Evolutionary conservation across 92 coral and sea anemone genomes (phyloP), one percentile per base, ranked within the genome.

Genomic region (Chrysogorgia sp.): DNA sequence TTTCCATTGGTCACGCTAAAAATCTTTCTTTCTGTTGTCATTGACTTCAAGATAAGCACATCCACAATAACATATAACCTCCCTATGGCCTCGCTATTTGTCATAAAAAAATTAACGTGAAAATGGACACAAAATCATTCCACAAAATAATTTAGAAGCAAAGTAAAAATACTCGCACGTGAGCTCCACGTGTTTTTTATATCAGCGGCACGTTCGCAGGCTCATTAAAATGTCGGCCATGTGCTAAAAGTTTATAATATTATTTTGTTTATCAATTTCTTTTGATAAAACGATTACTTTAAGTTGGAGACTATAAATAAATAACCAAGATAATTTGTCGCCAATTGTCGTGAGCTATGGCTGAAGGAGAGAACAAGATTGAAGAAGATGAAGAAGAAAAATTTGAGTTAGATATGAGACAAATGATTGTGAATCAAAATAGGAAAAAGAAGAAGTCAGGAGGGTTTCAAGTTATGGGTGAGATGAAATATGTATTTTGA

Each of bases 391-490:
- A 59, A 41, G 85, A 63, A 34, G 87, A 76, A 20, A 84, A 79
- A 22, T 81, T 71, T 0, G 74, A 71, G 23, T 47, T 70, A 20
- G 59, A 82, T 40, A 86, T 90, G 0, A 82, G 89, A 30, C 84
- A 88, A 80, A 86, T 92, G 60, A 88, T 87, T 20, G 71, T 91
- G 6, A 89, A 85, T 29, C 97, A 89, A 17, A 87, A 89, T 74
- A 92, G 88, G 67, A 92, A 89, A 71, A 78, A 65, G 75, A 89
- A 89, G 63, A 92, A 92, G 59, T 92, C 97, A 5, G 97, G 97
- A 48, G 97, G 97, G 52, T 92, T 92, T 74, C 97, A 92, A 47
- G 90, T 92, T 15, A 89, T 92, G 97, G 97, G 97, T 92, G 81
- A 64, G 80, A 10, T 19, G 37, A 40, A 23, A 24, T 9, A 20